phyloP scores from a whole-genome alignment of 1,140 invertebrate species.

The Diorhabda sublineata region DNA sequence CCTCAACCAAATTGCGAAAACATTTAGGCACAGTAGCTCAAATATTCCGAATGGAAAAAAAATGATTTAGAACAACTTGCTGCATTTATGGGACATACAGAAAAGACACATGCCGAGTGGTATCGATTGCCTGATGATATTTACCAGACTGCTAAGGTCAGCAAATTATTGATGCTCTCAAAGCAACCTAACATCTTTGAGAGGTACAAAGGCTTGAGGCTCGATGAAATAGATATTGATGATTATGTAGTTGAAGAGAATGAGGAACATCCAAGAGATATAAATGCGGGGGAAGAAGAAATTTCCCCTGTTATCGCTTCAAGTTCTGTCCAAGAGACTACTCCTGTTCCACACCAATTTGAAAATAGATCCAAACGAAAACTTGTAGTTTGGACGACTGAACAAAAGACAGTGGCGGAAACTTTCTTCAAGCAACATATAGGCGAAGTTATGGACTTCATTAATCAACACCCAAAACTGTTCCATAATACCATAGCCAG shows the following conservation, averaged over 20 bases:
- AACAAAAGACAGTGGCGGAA: slow-evolving; percentile 12
- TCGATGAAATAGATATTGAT: slow-evolving; percentile 37
- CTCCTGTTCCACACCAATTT: too few species aligned
- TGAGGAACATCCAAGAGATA: slow-evolving; percentile 11
- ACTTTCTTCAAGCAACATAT: slow-evolving; percentile 7
- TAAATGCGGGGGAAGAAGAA: slow-evolving; percentile 14
- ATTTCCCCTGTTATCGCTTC: background rate
- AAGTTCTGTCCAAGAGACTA: background rate
- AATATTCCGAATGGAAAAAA: slow-evolving; percentile 40
- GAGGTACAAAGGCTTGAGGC: slow-evolving; percentile 38
- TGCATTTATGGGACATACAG: slow-evolving; percentile 37
- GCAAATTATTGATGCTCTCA: slow-evolving; percentile 28
- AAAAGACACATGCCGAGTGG: slow-evolving; percentile 16
- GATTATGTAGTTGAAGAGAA: slow-evolving; percentile 39
- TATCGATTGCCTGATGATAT: slow-evolving; percentile 32
- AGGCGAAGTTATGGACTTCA: slow-evolving; percentile 15
- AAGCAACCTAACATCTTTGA: background rate
- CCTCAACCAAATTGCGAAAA: slow-evolving; percentile 36
- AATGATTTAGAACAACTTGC: slow-evolving; percentile 38
- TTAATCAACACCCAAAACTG: slow-evolving; percentile 24
- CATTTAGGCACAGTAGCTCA: slow-evolving; percentile 43
- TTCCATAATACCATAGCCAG: slow-evolving; percentile 23
- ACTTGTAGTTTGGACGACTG: background rate
- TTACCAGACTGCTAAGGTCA: slow-evolving; percentile 32
- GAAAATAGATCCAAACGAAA: too few species aligned